Evolutionary conservation across 2,888 invertebrate species (phyloP), one percentile per base, ranked within the genome.

Genomic region (Nomada fucata): DNA sequence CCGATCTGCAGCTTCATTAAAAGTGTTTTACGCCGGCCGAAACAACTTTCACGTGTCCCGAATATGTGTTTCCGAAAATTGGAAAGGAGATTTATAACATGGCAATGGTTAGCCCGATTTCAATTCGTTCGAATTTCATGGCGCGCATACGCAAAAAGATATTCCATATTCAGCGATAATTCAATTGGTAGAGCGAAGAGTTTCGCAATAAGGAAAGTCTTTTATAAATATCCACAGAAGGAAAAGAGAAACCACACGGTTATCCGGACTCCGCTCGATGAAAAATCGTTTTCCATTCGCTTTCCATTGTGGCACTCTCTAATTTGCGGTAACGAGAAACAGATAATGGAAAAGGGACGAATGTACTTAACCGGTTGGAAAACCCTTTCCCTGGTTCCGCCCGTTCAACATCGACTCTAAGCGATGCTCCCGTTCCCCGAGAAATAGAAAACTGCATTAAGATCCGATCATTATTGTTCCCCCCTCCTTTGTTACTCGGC

Each of bases 291-390:
- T 57, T 47, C 69, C 74, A 53, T 59, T 71, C 80, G 74, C 74
- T 84, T 47, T 47, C 47, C 47, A 80, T 79, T 75, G 70, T 69
- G 36, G 68, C 69, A 20, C 26, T 47, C 60, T 18, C 23, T 79
- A 83, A 86, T 85, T 74, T 73, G 47, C 75, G 70, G 68, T 82
- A 83, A 86, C 76, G 81, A 79, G 79, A 77, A 83, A 79, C 72
- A 67, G 76, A 83, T 83, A 77, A 83, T 75, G 70, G 47, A 70
- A 70, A 50, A n/a, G 18, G 50, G 64, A 60, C 64, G 65, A 80
- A 70, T 42, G 60, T 47, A 69, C 61, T 71, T 52, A 71, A 44
- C 65, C 52, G 78, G 29, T 67, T 55, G 53, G 65, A 79, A 79
- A 60, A 15, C 23, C n/a, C 23, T 36, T 47, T 20, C 18, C 18